These are phyloP conservation scores for Morpho helenor DNA, from an alignment of 2,888 invertebrate genomes.

Conservation along the genomic window DNA sequence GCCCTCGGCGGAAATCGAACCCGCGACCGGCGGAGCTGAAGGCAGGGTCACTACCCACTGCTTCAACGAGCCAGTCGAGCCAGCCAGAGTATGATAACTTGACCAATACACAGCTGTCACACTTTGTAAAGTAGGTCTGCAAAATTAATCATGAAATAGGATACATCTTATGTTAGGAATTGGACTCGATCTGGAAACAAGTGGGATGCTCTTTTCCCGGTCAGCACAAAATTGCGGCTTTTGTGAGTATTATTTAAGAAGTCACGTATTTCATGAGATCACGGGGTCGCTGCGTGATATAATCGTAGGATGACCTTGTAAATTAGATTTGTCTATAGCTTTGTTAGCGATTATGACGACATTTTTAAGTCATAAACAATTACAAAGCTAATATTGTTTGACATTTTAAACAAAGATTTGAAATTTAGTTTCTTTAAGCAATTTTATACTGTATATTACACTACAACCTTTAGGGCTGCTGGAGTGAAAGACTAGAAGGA, in stretches of 20 bases:
- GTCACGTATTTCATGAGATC: slow-evolving; percentile 12
- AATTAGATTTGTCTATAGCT: slow-evolving; percentile 6
- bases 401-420: neutral
- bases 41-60: too few relatives aligned
- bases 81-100: too few relatives aligned
- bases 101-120: too few relatives aligned
- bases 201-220: slow-evolving; percentile 7
- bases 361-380: slow-evolving; percentile 5
- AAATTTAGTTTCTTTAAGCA: neutral
- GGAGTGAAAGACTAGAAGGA: too few relatives aligned
- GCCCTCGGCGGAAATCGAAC: too few relatives aligned
- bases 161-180: slow-evolving; percentile 2
- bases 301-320: slow-evolving; percentile 5
- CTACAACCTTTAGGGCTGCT: too few relatives aligned
- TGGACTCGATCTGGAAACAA: slow-evolving; percentile 8
- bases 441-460: neutral
- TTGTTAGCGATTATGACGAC: neutral
- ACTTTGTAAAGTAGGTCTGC: too few relatives aligned
- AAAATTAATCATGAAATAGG: too few relatives aligned
- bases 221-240: slow-evolving; percentile 10
- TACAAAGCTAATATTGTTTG: neutral
- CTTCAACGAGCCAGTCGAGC: too few relatives aligned
- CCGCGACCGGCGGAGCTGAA: too few relatives aligned
- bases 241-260: slow-evolving; percentile 4
- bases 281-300: slow-evolving; percentile 11